Conservation (phyloP, 2,888 invertebrate genomes). For the Cephus pulcher region DNA sequence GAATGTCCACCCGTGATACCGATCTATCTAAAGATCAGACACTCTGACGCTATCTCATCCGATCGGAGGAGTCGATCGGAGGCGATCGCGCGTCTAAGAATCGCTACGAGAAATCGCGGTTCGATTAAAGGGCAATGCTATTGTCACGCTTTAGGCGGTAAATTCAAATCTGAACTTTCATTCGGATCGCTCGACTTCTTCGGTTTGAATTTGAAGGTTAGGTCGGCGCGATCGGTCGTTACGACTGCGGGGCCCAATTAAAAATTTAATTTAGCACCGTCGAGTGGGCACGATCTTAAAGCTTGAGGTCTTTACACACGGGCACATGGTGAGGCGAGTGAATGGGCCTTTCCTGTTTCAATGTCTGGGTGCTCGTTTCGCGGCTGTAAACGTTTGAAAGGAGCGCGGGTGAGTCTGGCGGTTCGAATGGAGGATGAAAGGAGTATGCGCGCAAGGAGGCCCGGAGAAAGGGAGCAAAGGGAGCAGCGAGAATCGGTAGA, state of each 20-base stretch:
- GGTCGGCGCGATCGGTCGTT: not conserved
- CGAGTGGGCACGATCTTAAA: not conserved
- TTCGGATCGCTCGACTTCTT: not conserved
- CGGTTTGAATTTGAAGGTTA: not conserved
- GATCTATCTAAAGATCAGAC: not conserved
- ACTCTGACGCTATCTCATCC: not conserved
- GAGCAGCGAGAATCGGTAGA: conserved; percentile 12
- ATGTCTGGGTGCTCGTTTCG: not conserved
- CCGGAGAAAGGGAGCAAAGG: not conserved
- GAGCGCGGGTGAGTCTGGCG: not conserved
- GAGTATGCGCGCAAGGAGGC: not conserved
- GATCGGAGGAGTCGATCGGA: conserved; percentile 25
- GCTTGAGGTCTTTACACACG: not conserved
- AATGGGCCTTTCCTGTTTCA: not conserved
- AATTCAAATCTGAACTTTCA: not conserved
- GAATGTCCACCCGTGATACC: not conserved
- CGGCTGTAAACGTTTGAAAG: not conserved
- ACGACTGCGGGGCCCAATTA: not conserved
- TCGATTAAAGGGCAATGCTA: not conserved
- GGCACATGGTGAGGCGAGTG: not conserved
- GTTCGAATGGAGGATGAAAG: not conserved
- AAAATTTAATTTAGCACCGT: conserved; percentile 33
- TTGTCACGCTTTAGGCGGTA: not conserved
- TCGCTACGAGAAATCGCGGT: not conserved
- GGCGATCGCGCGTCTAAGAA: conserved; percentile 22